Base-by-base conservation (phyloP, 53 echinoderm and acorn worm species). In the Holothuria leucospilota region DNA sequence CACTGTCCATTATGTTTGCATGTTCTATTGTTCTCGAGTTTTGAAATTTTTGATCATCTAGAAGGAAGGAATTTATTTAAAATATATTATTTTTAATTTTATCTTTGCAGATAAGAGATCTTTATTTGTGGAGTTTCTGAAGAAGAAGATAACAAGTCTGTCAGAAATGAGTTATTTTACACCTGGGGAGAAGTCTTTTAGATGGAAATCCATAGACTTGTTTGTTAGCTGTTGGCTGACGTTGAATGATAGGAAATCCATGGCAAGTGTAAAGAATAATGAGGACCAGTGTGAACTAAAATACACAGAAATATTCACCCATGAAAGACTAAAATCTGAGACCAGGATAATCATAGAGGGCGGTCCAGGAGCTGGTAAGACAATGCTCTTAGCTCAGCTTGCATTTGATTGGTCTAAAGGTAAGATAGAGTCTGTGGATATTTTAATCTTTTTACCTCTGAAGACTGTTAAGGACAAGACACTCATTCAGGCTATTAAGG, bases 391-490 rank as follows among this genome's bases (percentile, higher is more conserved):
- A 9, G 18, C 70, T 38, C 70, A 69, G 12, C 29, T 69, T 29
- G 70, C 70, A 24, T 69, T 34, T 8, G 70, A 69, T 20, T 69
- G 70, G 70, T 27, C 38, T 34, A 15, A 39, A 34, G 70, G 70
- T 15, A 34, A 29, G 26, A 8, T 69, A 6, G 8, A 11, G 13
- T 9, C 30, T 69, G 29, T 69, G 30, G 30, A 20, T 39, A 34
- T 69, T 25, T 14, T 69, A 14, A 34, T 69, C 2, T 69, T 20
- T 69, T 20, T 69, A 8, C 70, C 70, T 20, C 39, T 34, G 70
- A 69, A 69, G n/a, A 24, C 18, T 69, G 70, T 69, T 27, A 20
- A 69, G 7, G 20, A 69, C 70, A 69, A 34, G 70, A 69, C 70
- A 29, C 29, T 69, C n/a, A 29, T 34, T 69, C 70, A 30, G 14